Evolutionary conservation across 2,888 invertebrate genomes (phyloP), one percentile per base, ranked within the genome.

Genomic region (Bellardia pandia): DNA sequence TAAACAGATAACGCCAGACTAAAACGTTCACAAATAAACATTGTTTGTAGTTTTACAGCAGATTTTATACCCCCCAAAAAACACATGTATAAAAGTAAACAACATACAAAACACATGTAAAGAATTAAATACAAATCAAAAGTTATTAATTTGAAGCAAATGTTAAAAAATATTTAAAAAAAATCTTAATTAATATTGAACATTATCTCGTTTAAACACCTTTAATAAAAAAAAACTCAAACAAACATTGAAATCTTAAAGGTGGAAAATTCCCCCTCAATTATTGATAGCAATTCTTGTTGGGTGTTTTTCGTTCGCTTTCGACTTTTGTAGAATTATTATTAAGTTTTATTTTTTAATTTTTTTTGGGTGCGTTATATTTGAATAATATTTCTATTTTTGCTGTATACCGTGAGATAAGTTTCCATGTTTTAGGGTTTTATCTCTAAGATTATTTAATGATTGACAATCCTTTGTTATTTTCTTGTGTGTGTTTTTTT

Each of bases 361-460:
- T 71, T 53, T 23, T 51, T 71, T 53, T 23, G 62, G 80, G 84
- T 62, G 87, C 74, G 84, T 81, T 81, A 76, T 76, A 56, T 87
- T 81, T 78, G 72, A 33, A 40, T 81, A 62, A 74, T 80, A 76
- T 76, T 71, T 62, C 45, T 51, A 42, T 60, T 42, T 68, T 48
- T 75, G 7, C 37, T 74, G 14, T 40, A 13, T 69, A 56, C 14
- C 48, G 62, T 33, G 60, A 88, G 88, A 88, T 86, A 88, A 86
- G 86, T 86, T 85, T 82, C 83, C 81, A 80, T 81, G 75, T 78
- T 84, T 80, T 86, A 78, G 3, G 14, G 42, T 71, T 71, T 81
- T 88, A 78, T 85, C 85, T 87, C n/a, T 64, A 53, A 87, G 85
- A 85, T 85, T 87, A 82, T 71, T 64, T 71, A 74, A 45, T 87